phyloP scores from a whole-genome alignment of 2,113 vertebrate species.

The Athene cunicularia region DNA sequence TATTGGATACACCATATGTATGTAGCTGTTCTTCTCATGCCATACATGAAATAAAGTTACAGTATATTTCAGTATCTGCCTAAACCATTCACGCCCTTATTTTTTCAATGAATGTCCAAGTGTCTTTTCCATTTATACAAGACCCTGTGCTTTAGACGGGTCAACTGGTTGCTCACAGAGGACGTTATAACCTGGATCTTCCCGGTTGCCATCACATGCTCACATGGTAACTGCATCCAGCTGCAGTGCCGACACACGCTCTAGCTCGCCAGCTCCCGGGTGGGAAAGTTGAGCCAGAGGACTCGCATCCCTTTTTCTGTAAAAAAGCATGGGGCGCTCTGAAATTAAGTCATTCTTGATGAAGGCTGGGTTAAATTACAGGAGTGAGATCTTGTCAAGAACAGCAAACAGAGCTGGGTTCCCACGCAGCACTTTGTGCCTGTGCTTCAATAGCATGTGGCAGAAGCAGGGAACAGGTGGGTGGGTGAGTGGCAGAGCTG shows the following conservation, averaged over 20 bases:
- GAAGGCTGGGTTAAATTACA: background rate
- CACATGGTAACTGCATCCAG: background rate
- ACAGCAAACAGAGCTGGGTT: background rate
- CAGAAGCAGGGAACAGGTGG: fast-evolving
- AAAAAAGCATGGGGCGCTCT: background rate
- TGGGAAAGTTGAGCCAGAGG: background rate
- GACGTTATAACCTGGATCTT: background rate
- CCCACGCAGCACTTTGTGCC: background rate
- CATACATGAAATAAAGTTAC: background rate
- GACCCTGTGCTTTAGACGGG: background rate
- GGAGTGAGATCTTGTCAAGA: background rate
- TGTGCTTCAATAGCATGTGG: background rate
- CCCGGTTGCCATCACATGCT: background rate
- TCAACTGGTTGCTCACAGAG: background rate
- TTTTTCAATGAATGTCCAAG: background rate
- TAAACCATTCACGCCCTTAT: background rate
- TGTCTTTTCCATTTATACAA: background rate
- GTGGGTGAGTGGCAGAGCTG: background rate
- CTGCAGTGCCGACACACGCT: fast-evolving
- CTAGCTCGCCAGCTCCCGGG: background rate
- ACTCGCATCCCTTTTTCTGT: background rate
- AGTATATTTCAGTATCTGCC: background rate
- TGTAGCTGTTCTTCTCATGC: background rate
- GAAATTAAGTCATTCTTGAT: background rate
- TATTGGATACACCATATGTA: background rate